These are phyloP conservation scores for Peromyscus nudipes DNA, from an alignment of 2,797 vertebrate genomes.

Conservation along the genomic window DNA sequence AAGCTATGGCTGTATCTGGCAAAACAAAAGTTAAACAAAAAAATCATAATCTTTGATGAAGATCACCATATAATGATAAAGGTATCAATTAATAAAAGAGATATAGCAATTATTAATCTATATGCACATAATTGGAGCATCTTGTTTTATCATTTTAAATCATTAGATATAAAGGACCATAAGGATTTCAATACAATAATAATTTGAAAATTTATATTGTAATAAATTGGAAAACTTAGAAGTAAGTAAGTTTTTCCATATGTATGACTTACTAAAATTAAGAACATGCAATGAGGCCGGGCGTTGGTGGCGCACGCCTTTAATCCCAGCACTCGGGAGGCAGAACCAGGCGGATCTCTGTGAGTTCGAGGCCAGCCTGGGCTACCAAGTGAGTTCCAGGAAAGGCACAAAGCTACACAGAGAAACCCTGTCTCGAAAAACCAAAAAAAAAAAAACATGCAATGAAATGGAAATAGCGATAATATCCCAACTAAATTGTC, in stretches of 20 bases:
- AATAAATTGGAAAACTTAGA: background rate
- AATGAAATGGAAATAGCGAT: background rate
- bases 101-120: background rate
- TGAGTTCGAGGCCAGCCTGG: too few species aligned
- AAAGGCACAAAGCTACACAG: too few species aligned
- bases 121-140: background rate
- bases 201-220: background rate
- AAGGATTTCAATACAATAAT: background rate
- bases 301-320: too few species aligned
- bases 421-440: too few species aligned
- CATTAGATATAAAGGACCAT: background rate
- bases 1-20: background rate
- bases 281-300: background rate
- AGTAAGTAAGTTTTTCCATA: background rate
- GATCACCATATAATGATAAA: background rate
- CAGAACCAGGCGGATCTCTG: too few species aligned
- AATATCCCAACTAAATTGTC: background rate
- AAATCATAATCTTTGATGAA: background rate
- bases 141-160: background rate
- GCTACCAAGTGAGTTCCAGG: too few species aligned
- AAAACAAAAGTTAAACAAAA: background rate
- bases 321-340: too few species aligned
- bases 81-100: background rate
- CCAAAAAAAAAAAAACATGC: too few species aligned
- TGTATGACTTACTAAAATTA: background rate